Base-by-base conservation (phyloP, 2,797 vertebrate genomes). In the Onychomys leucogaster region DNA sequence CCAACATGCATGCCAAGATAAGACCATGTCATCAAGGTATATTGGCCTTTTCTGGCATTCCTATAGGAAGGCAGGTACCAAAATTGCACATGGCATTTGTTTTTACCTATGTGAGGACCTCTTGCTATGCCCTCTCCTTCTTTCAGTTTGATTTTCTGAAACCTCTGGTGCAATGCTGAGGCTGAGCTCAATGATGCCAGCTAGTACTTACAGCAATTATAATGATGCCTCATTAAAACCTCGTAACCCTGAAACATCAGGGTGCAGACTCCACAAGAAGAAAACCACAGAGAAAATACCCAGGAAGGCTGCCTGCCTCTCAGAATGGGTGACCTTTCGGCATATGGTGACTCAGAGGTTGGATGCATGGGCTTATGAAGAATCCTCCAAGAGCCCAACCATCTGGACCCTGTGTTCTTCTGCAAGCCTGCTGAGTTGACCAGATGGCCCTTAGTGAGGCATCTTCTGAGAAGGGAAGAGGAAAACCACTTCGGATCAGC, bases 361-460 rank as follows among this genome's bases (percentile, higher is more conserved):
- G 97, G 96, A 95, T 91, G 97, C 97, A 81, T n/a, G 41, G 25
- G 27, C 69, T 98, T 98, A 96, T 97, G 97, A 98, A 98, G 98
- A 98, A 96, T 94, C 97, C 97, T 96, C 97, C 94, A 97, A 98
- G 98, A 98, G 96, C 41, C 93, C 27, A 55, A 98, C 98, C 98
- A 98, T 98, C 98, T 98, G 98, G 98, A 94, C 96, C 94, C 95
- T 55, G 82, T 3, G 7, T 87, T 0, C 3, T 91, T 89, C 95
- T 43, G 34, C 59, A 41, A 0, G 83, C 65, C 34, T 16, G 14
- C 96, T 19, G 90, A 4, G 23, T 96, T 25, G 95, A 98, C 98
- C 98, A 98, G 98, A 98, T 98, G 98, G 98, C 97, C 97, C 85
- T 92, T 82, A 94, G 97, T 96, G 88, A 95, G 96, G 90, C 93